Percentiles rank a stretch among this genome's conserved stretches.
These are phyloP conservation scores for Drosophila gunungcola DNA, from an alignment of 1,140 invertebrate genomes.

Conservation along the genomic window DNA sequence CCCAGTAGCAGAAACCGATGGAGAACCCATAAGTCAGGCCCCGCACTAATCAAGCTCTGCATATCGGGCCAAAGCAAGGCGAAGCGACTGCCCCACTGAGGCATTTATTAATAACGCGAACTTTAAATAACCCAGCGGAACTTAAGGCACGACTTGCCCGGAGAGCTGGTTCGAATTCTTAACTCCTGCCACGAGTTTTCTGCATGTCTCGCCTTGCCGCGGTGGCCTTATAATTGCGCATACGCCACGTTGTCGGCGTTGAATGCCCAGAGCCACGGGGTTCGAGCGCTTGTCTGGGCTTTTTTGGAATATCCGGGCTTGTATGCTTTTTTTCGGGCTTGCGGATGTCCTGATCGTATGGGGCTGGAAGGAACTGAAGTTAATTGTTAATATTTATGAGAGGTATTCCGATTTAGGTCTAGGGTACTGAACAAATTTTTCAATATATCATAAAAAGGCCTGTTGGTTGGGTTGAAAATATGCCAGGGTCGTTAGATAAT, in stretches of 20 bases:
- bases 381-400: conserved; percentile 20
- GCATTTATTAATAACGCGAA: conserved; percentile 76
- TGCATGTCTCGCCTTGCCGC: conserved; percentile 5
- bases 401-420: background rate
- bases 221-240: conserved; percentile 53
- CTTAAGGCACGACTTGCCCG: conserved; percentile 31
- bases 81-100: conserved; percentile 39
- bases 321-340: conserved; percentile 2
- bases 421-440: too few relatives aligned
- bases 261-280: conserved; percentile 3
- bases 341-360: conserved; percentile 20
- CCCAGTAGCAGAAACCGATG: background rate
- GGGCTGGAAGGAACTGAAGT: background rate
- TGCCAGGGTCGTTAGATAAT: too few relatives aligned
- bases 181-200: background rate
- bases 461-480: background rate
- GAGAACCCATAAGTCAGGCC: conserved; percentile 55
- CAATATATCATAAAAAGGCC: background rate
- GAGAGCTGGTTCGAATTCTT: conserved; percentile 5
- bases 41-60: conserved; percentile 71
- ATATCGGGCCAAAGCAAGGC: conserved; percentile 41
- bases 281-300: conserved; percentile 12
- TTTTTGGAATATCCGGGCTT: conserved; percentile 29
- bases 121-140: conserved; percentile 70
- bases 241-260: conserved; percentile 24